phyloP scores from a whole-genome alignment of 2,797 vertebrate species.

The Coregonus sp. region DNA sequence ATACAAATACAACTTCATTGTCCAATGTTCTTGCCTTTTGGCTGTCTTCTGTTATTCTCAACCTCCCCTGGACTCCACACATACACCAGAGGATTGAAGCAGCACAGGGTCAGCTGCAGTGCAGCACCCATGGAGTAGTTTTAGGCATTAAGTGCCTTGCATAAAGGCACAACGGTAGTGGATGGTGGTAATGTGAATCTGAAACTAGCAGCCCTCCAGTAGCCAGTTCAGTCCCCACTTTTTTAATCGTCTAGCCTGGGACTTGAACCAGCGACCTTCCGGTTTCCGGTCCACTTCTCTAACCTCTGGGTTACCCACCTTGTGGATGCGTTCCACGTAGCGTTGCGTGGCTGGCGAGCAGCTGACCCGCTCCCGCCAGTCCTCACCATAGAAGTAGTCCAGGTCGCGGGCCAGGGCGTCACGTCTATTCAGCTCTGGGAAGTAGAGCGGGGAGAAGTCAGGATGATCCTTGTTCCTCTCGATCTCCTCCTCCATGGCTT shows the following conservation, averaged over 20 bases:
- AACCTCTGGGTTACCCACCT: constrained; percentile 78
- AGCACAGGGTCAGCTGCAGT: too few relatives aligned
- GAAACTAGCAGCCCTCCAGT: too few relatives aligned
- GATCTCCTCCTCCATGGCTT: constrained; percentile 93
- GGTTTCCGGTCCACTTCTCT: not conserved
- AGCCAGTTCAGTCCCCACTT: too few relatives aligned
- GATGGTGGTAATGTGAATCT: too few relatives aligned
- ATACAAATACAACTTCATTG: not conserved
- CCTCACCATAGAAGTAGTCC: constrained; percentile 87
- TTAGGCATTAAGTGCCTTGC: too few relatives aligned
- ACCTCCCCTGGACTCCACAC: not conserved
- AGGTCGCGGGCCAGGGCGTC: constrained; percentile 85
- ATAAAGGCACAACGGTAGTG: too few relatives aligned
- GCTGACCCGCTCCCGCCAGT: constrained; percentile 81
- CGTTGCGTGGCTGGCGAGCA: constrained; percentile 82
- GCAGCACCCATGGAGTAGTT: too few relatives aligned
- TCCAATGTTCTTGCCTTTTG: too few relatives aligned
- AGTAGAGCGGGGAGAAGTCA: constrained; percentile 89
- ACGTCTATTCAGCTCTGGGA: constrained; percentile 92
- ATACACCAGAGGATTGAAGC: not conserved
- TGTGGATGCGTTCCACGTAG: constrained; percentile 89
- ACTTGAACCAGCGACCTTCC: too few relatives aligned
- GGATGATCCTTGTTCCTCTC: constrained; percentile 89
- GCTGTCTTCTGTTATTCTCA: not conserved
- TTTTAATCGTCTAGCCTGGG: too few relatives aligned